Evolutionary conservation across 2,113 vertebrate species (phyloP).

Genomic region (Coturnix japonica): DNA sequence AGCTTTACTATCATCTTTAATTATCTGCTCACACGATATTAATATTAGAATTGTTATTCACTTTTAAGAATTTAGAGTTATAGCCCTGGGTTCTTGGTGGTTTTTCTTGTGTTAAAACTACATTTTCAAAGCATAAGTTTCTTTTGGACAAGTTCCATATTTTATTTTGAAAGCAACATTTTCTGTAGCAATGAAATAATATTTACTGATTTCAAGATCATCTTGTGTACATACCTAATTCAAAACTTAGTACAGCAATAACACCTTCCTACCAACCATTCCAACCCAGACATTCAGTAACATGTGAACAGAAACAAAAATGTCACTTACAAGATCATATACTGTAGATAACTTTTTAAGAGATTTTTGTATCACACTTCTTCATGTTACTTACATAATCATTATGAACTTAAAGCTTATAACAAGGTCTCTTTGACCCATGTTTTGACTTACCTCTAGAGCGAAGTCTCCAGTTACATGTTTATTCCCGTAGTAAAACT

Average conservation of each 20-base stretch:
- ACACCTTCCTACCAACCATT: background rate
- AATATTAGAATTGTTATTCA: background rate
- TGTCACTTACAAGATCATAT: fast-evolving
- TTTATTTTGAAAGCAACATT: background rate
- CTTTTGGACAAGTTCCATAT: background rate
- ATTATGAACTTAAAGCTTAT: background rate
- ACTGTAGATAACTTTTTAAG: background rate
- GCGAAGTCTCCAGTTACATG: background rate
- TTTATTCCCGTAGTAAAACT: background rate
- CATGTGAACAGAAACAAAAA: background rate
- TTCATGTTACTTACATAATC: background rate
- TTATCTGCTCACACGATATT: background rate
- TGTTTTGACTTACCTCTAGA: background rate
- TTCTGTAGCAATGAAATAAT: background rate
- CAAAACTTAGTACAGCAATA: background rate
- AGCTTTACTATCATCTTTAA: background rate
- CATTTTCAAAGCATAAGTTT: background rate
- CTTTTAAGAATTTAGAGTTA: background rate
- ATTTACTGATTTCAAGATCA: background rate
- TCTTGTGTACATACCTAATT: background rate
- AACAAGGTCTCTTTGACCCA: background rate
- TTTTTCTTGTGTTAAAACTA: background rate
- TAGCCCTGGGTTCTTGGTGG: background rate
- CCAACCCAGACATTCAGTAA: background rate
- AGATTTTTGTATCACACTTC: background rate